Evolutionary conservation across 2,113 vertebrate species (phyloP).

Genomic region (Globicephala melas): DNA sequence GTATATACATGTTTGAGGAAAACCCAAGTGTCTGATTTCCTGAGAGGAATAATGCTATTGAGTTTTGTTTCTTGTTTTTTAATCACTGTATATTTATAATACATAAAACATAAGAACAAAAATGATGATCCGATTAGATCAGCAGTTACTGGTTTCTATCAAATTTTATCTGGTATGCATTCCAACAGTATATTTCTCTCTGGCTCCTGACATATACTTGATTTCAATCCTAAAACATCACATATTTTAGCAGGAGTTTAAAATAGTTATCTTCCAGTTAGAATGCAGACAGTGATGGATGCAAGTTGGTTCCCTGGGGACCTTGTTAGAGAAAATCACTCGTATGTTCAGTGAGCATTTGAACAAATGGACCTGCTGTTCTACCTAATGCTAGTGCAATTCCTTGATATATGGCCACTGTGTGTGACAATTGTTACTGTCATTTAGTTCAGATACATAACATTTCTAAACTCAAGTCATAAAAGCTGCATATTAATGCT

Average conservation of each 20-base stretch:
- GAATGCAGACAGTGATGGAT: conserved; percentile 47
- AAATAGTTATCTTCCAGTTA: conserved; percentile 66
- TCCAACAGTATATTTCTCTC: neutral
- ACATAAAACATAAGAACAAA: conserved; percentile 20
- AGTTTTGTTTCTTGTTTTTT: neutral
- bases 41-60: neutral
- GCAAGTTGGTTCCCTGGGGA: conserved; percentile 58
- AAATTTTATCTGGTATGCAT: neutral
- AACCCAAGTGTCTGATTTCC: neutral
- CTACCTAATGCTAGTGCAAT: conserved; percentile 57
- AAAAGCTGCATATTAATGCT: conserved; percentile 1
- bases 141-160: neutral
- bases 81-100: neutral
- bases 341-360: conserved; percentile 66
- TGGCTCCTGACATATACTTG: conserved; percentile 18
- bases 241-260: conserved; percentile 65
- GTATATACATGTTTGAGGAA: neutral
- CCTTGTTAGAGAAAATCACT: conserved; percentile 75
- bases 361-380: conserved; percentile 76
- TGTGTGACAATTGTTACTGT: conserved; percentile 60
- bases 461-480: conserved; percentile 13
- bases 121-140: neutral
- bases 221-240: conserved; percentile 42
- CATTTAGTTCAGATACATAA: conserved; percentile 35
- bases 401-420: conserved; percentile 61